Evolutionary conservation across 1,140 invertebrate genomes (phyloP).

Genomic region (Gyrodactylus bullatarudis): DNA sequence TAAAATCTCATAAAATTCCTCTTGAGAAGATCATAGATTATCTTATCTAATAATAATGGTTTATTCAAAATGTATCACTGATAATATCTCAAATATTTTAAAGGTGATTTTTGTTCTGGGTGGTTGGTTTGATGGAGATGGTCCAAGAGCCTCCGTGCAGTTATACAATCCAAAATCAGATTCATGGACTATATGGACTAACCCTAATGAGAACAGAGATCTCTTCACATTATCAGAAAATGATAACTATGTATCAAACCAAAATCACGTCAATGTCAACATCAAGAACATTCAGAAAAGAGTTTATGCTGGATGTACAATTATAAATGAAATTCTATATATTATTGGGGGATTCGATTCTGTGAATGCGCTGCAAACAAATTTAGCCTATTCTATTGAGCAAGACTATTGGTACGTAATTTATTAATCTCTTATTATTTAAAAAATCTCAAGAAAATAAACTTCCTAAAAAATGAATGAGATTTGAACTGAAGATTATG

Average conservation of each 20-base stretch:
- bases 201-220: background rate
- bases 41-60: background rate
- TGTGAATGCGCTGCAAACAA: background rate
- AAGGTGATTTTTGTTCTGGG: constrained; percentile 6
- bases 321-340: constrained; percentile 31
- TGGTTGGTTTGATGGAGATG: constrained; percentile 10
- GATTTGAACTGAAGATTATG: no score
- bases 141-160: constrained; percentile 7
- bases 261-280: background rate
- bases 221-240: background rate
- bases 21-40: no score
- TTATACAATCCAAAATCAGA: constrained; percentile 3
- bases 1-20: no score
- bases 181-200: constrained; percentile 5
- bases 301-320: constrained; percentile 34
- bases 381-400: background rate
- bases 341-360: constrained; percentile 34
- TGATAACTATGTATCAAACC: background rate
- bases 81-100: constrained; percentile 4
- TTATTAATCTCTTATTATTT: no score
- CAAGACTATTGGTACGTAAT: background rate
- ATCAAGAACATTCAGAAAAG: constrained; percentile 12
- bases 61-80: background rate
- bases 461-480: no score
- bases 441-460: no score